These are phyloP conservation scores for Melieria crassipennis DNA, from an alignment of 2,888 invertebrate genomes.

Conservation along the genomic window DNA sequence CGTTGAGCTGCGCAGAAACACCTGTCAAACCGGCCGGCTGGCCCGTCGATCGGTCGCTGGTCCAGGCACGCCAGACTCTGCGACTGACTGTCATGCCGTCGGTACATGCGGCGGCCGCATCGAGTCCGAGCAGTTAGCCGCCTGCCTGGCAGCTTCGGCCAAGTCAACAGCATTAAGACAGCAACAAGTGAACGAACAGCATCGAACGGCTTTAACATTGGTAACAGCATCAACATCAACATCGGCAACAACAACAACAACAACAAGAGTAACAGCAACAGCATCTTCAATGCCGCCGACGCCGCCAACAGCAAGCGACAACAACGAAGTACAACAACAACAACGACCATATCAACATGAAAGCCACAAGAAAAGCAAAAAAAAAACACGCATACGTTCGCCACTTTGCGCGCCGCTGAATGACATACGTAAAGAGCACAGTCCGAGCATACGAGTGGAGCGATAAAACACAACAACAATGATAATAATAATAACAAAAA, in stretches of 20 bases:
- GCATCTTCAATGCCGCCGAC: constrained; percentile 43
- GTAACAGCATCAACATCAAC: background rate
- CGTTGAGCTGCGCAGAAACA: constrained; percentile 19
- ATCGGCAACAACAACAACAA: constrained; percentile 28
- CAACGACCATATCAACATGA: constrained; percentile 19
- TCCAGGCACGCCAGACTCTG: background rate
- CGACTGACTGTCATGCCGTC: background rate
- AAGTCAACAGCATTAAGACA: background rate
- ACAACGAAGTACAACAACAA: constrained; percentile 18
- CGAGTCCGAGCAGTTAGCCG: constrained; percentile 9
- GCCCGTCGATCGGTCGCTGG: background rate
- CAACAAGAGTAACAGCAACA: constrained; percentile 14
- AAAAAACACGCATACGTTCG: background rate
- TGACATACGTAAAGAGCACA: background rate
- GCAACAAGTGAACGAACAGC: too few species aligned
- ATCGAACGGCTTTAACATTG: too few species aligned
- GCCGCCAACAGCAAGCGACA: constrained; percentile 34
- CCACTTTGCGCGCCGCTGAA: constrained; percentile 10
- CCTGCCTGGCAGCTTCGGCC: constrained; percentile 8
- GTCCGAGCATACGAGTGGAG: background rate
- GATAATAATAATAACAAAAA: too few species aligned
- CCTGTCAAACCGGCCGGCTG: constrained; percentile 28
- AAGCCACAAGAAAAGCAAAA: too few species aligned
- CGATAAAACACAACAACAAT: background rate
- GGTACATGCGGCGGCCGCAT: constrained; percentile 1